Base-by-base conservation (phyloP, 37 sponge, comb jelly and placozoan genomes). In the Mnemiopsis leidyi region DNA sequence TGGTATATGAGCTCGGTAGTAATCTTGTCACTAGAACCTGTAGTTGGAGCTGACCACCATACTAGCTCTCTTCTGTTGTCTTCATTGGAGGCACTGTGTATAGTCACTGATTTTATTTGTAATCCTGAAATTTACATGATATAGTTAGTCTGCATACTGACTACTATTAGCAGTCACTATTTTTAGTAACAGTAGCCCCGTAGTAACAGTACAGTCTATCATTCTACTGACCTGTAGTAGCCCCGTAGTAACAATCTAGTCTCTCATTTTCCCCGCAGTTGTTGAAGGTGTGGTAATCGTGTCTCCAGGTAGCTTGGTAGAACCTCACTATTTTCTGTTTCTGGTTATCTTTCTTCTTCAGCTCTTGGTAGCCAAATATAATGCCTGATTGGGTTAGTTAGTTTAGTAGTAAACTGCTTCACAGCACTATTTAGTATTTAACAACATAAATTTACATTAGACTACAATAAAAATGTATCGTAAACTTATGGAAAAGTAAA, bases 271-370 rank as follows among this genome's bases (percentile, higher is more conserved):
- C 61, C 1, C n/a, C 36, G 35, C 90, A 85, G 7, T 21, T 85
- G 61, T 28, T 85, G 48, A 36, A 85, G 2, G 90, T 28, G 48
- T 85, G 36, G 90, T 85, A 85, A 26, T 38, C 36, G 48, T 85
- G 90, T 38, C 90, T 35, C 40, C 40, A 85, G n/a, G 90, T 40
- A 3, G 90, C 90, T 0, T 39, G 90, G 26, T 85, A 85, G 24
- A 38, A 85, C 90, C 61, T 38, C 29, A 33, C 35, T 26, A 85
- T 37, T 18, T 32, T 16, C 34, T 32, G 32, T 3, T 18, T 34
- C 32, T 77, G 26, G 79, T 77, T 20, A 3, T 26, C 9, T 32
- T 34, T 34, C 32, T 77, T 26, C 9, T 31, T 2, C 16, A 77
- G 36, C 26, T 32, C 32, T 36, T 77, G 79, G 35, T 77, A 77